phyloP scores from a whole-genome alignment of 30 jellyfish, hydroid and myxozoan species.

The Aurelia sp. region DNA sequence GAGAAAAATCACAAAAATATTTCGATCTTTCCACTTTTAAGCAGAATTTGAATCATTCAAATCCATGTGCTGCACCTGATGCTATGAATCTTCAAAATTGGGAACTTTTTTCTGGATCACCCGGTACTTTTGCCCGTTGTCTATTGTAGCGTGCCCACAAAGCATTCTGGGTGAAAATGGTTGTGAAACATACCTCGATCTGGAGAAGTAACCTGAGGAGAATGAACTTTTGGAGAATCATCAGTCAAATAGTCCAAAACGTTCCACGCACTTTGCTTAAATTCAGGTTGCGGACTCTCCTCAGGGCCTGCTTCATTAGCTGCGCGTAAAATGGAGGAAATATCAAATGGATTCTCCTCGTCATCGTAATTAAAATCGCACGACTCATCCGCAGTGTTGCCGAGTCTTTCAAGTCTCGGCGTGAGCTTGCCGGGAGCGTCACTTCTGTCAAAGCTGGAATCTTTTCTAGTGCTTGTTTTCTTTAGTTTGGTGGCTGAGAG shows the following conservation, averaged over 20 bases:
- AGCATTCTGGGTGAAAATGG: too few species aligned
- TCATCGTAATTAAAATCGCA: constrained; percentile 40
- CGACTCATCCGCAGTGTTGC: constrained; percentile 37
- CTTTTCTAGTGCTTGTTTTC: constrained; percentile 51
- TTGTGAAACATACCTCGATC: too few species aligned
- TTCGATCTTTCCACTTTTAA: too few species aligned
- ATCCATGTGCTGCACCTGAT: too few species aligned
- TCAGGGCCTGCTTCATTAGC: constrained; percentile 63
- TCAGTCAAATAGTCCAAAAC: constrained; percentile 50
- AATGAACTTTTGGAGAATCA: constrained; percentile 12
- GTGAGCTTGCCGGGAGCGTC: constrained; percentile 11
- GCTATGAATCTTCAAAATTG: too few species aligned
- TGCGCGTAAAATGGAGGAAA: constrained; percentile 83
- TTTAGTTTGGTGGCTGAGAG: constrained; percentile 16
- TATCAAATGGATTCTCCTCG: constrained; percentile 90
- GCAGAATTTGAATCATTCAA: too few species aligned
- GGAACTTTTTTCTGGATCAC: too few species aligned
- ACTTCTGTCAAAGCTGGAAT: constrained; percentile 8
- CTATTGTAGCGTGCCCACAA: too few species aligned
- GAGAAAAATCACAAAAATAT: too few species aligned
- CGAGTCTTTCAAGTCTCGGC: constrained; percentile 30
- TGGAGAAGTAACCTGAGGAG: too few species aligned
- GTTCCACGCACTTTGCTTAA: constrained; percentile 40
- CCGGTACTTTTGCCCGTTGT: too few species aligned
- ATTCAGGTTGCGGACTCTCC: constrained; percentile 26